phyloP scores from a whole-genome alignment of 2,113 vertebrate genomes.

The Puntigrus tetrazona region DNA sequence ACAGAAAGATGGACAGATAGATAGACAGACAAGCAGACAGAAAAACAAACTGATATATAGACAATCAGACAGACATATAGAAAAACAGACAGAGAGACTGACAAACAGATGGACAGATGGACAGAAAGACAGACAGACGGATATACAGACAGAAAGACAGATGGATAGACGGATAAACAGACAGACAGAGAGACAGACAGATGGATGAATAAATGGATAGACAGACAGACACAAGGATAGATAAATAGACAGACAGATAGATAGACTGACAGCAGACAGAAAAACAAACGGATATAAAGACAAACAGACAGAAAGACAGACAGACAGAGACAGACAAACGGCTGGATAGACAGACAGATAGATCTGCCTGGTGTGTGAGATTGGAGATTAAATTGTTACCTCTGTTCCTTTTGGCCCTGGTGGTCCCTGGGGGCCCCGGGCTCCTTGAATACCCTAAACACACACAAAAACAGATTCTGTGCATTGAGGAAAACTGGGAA shows the following conservation, averaged over 20 bases:
- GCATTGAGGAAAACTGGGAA: neutral
- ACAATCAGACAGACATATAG: rapidly evolving
- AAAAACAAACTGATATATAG: neutral
- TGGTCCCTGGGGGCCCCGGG: conserved; percentile 84
- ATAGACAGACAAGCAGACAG: neutral
- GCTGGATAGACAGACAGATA: neutral
- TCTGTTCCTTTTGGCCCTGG: conserved; percentile 87
- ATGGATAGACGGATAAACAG: neutral
- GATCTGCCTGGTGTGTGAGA: neutral
- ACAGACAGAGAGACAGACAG: rapidly evolving
- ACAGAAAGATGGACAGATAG: neutral
- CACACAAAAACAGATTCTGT: conserved; percentile 16
- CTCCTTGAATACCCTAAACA: conserved; percentile 86
- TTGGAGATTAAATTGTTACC: conserved; percentile 72
- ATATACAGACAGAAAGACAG: neutral
- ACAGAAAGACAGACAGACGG: neutral
- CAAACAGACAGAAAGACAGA: neutral
- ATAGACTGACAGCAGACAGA: neutral
- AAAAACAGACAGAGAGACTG: rapidly evolving
- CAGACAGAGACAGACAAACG: neutral
- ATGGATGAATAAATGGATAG: rapidly evolving
- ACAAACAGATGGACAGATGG: neutral
- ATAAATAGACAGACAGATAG: rapidly evolving
- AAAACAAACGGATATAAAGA: rapidly evolving
- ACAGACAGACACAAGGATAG: neutral